Percentiles rank a stretch among this genome's conserved stretches.
Evolutionary conservation across 1,140 invertebrate species (phyloP).

Genomic region (Zaprionus nigranus): DNA sequence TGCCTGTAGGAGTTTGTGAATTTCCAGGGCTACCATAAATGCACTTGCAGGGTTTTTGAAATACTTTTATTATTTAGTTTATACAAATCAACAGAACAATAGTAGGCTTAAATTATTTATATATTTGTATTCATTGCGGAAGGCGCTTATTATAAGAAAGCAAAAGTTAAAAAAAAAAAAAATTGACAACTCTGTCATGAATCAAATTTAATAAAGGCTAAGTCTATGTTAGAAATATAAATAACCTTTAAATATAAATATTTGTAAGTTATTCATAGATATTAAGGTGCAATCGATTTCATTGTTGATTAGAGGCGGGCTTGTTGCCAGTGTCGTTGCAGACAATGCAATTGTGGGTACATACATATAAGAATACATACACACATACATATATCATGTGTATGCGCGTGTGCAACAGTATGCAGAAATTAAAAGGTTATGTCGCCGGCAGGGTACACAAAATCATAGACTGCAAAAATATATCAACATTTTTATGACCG

Average conservation of each 20-base stretch:
- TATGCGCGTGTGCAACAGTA: constrained; percentile 20
- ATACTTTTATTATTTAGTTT: neutral
- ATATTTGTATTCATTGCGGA: neutral
- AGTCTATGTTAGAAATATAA: neutral
- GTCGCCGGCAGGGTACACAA: constrained; percentile 12
- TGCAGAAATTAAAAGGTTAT: constrained; percentile 42
- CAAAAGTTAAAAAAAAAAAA: too few species aligned
- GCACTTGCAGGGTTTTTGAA: neutral
- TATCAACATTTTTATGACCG: constrained; percentile 10
- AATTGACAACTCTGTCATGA: constrained; percentile 1
- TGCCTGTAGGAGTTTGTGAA: neutral
- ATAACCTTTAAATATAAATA: neutral
- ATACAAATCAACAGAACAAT: neutral
- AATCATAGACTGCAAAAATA: constrained; percentile 13
- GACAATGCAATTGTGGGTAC: constrained; percentile 3
- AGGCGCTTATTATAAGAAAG: neutral
- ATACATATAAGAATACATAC: neutral
- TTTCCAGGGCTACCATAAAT: constrained; percentile 7
- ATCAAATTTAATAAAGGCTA: neutral
- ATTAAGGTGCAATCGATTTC: neutral
- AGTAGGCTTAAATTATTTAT: neutral
- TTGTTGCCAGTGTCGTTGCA: neutral
- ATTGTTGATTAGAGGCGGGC: neutral
- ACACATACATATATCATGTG: neutral
- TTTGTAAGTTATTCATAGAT: neutral